Conservation (phyloP, 2,797 vertebrate species). For the Hemibagrus guttatus region DNA sequence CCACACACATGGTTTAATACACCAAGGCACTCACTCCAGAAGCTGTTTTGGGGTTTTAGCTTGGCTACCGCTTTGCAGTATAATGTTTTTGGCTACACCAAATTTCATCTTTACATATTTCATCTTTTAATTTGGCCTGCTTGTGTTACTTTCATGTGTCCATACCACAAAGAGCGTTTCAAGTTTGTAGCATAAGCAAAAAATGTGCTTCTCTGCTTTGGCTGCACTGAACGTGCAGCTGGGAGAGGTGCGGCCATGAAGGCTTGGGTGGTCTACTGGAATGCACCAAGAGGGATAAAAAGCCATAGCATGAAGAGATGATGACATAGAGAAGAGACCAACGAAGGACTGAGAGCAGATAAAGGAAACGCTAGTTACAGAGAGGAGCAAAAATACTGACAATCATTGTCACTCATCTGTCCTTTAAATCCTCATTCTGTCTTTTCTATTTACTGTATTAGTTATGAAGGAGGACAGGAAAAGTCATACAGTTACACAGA, state of each 20-base stretch:
- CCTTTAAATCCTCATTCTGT: neutral
- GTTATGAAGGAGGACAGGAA: neutral
- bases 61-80: slow-evolving; percentile 36
- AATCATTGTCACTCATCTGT: neutral
- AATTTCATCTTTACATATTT: slow-evolving; percentile 46
- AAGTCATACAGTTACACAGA: neutral
- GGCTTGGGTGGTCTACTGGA: slow-evolving; percentile 71
- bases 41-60: slow-evolving; percentile 34
- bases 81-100: slow-evolving; percentile 30
- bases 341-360: slow-evolving; percentile 33
- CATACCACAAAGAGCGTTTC: slow-evolving; percentile 68
- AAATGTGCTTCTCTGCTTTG: slow-evolving; percentile 62
- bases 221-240: slow-evolving; percentile 66
- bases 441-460: neutral
- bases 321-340: slow-evolving; percentile 33
- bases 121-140: slow-evolving; percentile 43
- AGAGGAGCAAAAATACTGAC: neutral
- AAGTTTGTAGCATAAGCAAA: slow-evolving; percentile 73
- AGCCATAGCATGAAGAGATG: slow-evolving; percentile 39
- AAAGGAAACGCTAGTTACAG: slow-evolving; percentile 19
- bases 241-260: slow-evolving; percentile 70
- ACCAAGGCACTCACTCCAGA: slow-evolving; percentile 12
- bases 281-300: slow-evolving; percentile 53
- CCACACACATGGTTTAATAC: neutral
- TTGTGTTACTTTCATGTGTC: slow-evolving; percentile 63